Conservation (phyloP, 2,113 vertebrate genomes). For the Laticauda laticaudata region DNA sequence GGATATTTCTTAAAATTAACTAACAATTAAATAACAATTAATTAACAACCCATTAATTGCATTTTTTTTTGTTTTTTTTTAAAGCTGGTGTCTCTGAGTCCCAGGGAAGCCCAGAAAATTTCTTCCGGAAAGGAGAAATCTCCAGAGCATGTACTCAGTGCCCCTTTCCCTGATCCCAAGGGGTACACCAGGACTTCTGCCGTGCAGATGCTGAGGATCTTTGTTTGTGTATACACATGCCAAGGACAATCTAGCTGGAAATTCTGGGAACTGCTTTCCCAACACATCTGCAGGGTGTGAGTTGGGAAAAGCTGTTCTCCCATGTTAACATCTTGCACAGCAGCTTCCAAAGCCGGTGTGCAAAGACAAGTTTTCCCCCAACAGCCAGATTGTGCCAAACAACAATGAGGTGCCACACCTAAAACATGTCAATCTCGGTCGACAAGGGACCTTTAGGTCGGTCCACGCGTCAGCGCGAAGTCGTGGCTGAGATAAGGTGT, state of each 20-base stretch:
- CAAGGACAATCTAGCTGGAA: not conserved
- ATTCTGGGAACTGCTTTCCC: not conserved
- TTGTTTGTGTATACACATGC: not conserved
- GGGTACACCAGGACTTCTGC: not conserved
- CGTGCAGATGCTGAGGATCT: not conserved
- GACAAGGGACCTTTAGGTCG: too few species aligned
- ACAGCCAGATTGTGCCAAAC: constrained; percentile 36
- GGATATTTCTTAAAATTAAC: not conserved
- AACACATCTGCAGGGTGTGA: not conserved
- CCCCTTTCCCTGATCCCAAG: not conserved
- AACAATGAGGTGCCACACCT: not conserved
- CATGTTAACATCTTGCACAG: constrained; percentile 17
- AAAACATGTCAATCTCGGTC: too few species aligned
- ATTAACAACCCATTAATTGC: constrained; percentile 18
- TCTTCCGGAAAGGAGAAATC: not conserved
- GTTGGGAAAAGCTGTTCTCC: not conserved
- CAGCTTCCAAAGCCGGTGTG: constrained; percentile 22
- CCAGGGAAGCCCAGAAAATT: not conserved
- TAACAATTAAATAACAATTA: not conserved
- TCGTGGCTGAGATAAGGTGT: constrained; percentile 66
- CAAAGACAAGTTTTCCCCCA: constrained; percentile 15
- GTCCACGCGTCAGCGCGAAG: constrained; percentile 36
- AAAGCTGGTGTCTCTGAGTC: not conserved
- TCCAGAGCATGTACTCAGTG: not conserved
- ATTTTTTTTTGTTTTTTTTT: too few species aligned